Percentiles rank a stretch among this genome's conserved stretches.
phyloP scores from a whole-genome alignment of 2,113 vertebrate genomes.

The Xiphorhynchus elegans region DNA sequence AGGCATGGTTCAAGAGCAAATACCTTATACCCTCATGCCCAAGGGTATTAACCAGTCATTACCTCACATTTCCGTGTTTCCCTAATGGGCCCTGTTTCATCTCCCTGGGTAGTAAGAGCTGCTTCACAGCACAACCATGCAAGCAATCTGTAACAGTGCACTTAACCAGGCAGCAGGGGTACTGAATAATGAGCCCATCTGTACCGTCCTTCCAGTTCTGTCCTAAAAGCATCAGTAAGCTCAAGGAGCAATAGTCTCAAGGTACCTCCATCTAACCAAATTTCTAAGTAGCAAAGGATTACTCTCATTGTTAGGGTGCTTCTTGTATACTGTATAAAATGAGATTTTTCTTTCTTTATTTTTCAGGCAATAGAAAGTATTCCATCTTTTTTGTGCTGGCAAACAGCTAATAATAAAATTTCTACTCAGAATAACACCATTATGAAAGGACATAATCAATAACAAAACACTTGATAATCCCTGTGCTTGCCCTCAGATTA shows the following conservation, averaged over 20 bases:
- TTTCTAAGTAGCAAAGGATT: neutral
- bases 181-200: conserved; percentile 52
- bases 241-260: neutral
- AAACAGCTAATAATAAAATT: neutral
- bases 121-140: conserved; percentile 42
- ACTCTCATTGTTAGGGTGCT: neutral
- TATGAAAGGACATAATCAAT: neutral
- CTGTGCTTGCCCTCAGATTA: neutral
- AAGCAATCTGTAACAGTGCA: conserved; percentile 45
- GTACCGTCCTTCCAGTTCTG: neutral
- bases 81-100: conserved; percentile 14
- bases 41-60: conserved; percentile 54
- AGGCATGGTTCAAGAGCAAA: conserved; percentile 20
- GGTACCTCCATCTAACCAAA: neutral
- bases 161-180: conserved; percentile 55
- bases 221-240: conserved; percentile 9
- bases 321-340: neutral
- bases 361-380: neutral
- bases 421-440: neutral
- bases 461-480: neutral
- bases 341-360: neutral
- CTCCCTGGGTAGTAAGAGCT: conserved; percentile 33
- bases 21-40: neutral
- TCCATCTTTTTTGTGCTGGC: neutral
- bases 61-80: conserved; percentile 49